Conservation (phyloP, 2,797 vertebrate genomes). For the Myripristis jacobus region DNA sequence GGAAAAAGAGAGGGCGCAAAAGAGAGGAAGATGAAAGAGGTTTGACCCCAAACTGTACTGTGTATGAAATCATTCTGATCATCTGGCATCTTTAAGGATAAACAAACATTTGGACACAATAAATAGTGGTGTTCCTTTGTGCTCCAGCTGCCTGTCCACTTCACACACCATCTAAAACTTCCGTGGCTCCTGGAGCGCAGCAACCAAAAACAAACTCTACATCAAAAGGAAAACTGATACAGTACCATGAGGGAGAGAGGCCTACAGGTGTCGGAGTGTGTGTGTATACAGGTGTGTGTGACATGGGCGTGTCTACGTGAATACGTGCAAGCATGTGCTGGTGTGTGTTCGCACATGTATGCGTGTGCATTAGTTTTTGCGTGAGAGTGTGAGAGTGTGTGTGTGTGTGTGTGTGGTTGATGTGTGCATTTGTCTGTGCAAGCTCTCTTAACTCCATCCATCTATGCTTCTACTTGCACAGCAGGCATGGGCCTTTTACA, state of each 20-base stretch:
- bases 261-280: slow-evolving; percentile 61
- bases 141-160: slow-evolving; percentile 41
- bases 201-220: slow-evolving; percentile 59
- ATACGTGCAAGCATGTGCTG: neutral
- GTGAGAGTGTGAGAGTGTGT: slow-evolving; percentile 37
- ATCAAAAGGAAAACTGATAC: slow-evolving; percentile 70
- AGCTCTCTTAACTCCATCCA: slow-evolving; percentile 4
- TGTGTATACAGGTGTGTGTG: slow-evolving; percentile 14
- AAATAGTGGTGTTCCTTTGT: slow-evolving; percentile 35
- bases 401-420: slow-evolving; percentile 30
- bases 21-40: neutral
- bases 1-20: neutral
- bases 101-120: slow-evolving; percentile 30
- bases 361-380: no score
- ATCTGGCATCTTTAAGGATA: slow-evolving; percentile 22
- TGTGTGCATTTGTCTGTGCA: slow-evolving; percentile 18
- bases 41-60: neutral
- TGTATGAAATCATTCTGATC: slow-evolving; percentile 11
- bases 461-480: slow-evolving; percentile 35
- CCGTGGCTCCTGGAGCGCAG: slow-evolving; percentile 36
- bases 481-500: slow-evolving; percentile 33
- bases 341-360: slow-evolving; percentile 25
- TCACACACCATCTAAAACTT: slow-evolving; percentile 57
- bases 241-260: slow-evolving; percentile 30
- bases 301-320: slow-evolving; percentile 40